Evolutionary conservation across 1,140 invertebrate species (phyloP).

Genomic region (Xylocopa sonorina): DNA sequence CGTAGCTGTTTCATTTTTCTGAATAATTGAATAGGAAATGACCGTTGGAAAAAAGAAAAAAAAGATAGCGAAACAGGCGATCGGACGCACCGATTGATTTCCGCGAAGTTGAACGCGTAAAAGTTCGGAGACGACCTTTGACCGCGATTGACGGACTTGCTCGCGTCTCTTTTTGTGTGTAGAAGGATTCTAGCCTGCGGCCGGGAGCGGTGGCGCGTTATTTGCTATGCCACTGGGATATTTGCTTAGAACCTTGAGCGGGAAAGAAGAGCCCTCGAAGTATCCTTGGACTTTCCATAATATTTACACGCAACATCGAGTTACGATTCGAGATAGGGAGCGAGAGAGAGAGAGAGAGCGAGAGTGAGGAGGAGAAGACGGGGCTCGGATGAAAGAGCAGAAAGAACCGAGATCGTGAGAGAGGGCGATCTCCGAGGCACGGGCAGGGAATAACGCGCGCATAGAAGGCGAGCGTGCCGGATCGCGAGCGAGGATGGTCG

Average conservation of each 20-base stretch:
- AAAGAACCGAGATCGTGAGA: conserved; percentile 58
- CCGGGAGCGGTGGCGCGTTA: conserved; percentile 51
- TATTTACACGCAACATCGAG: conserved; percentile 71
- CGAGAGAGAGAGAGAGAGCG: conserved; percentile 10
- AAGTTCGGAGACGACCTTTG: conserved; percentile 53
- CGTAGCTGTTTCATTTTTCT: no score
- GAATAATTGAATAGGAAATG: no score
- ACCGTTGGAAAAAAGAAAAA: background rate
- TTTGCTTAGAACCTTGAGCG: conserved; percentile 66
- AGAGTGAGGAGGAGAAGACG: conserved; percentile 1
- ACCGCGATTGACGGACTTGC: conserved; percentile 50
- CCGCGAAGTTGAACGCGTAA: conserved; percentile 22
- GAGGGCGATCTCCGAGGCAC: conserved; percentile 51
- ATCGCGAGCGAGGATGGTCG: conserved; percentile 48
- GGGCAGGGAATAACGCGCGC: conserved; percentile 25
- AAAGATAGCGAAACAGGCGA: background rate
- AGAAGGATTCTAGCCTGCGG: conserved; percentile 51
- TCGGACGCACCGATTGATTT: no score
- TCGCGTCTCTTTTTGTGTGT: conserved; percentile 36
- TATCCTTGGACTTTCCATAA: conserved; percentile 67
- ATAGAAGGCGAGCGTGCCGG: conserved; percentile 27
- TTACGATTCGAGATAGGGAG: conserved; percentile 60
- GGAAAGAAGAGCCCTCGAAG: conserved; percentile 55
- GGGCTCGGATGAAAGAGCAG: conserved; percentile 37
- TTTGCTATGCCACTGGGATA: conserved; percentile 67